Percentiles rank a stretch among this genome's conserved stretches.
Conservation (phyloP, 2,888 invertebrate genomes). For the Mycalesis mineus region DNA sequence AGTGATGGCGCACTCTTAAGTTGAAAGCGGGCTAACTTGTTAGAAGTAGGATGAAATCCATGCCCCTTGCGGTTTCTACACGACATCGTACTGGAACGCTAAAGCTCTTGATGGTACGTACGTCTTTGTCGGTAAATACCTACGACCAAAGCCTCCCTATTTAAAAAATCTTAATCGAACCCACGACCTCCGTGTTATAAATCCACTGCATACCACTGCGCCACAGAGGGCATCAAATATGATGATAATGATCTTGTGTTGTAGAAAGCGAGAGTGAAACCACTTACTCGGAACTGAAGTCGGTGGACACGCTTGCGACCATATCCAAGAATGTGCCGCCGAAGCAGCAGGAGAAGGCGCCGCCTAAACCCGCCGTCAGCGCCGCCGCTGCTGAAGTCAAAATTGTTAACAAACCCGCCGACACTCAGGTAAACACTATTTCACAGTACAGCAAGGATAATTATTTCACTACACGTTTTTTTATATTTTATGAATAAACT, state of each 20-base stretch:
- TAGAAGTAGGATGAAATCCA: no score
- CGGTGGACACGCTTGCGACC: constrained; percentile 43
- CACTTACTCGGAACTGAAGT: constrained; percentile 44
- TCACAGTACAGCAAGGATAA: no score
- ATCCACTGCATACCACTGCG: no score
- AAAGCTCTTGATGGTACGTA: not conserved
- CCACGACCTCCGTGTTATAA: no score
- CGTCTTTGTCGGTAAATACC: not conserved
- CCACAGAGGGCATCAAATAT: not conserved
- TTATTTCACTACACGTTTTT: no score
- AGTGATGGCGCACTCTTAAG: no score
- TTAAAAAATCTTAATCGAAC: no score
- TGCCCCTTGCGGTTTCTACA: no score
- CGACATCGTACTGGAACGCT: no score
- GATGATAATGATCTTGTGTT: constrained; percentile 4
- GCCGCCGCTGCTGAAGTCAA: not conserved
- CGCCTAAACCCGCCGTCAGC: constrained; percentile 12
- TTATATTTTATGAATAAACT: no score
- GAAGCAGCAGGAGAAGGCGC: constrained; percentile 7
- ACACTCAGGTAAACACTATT: constrained; percentile 34
- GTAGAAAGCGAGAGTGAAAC: constrained; percentile 52
- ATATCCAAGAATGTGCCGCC: constrained; percentile 32
- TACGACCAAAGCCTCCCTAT: not conserved
- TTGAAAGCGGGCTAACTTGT: no score
- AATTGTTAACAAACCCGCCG: constrained; percentile 15